Conservation (phyloP, 2,113 vertebrate species). For the Tenrec ecaudatus region DNA sequence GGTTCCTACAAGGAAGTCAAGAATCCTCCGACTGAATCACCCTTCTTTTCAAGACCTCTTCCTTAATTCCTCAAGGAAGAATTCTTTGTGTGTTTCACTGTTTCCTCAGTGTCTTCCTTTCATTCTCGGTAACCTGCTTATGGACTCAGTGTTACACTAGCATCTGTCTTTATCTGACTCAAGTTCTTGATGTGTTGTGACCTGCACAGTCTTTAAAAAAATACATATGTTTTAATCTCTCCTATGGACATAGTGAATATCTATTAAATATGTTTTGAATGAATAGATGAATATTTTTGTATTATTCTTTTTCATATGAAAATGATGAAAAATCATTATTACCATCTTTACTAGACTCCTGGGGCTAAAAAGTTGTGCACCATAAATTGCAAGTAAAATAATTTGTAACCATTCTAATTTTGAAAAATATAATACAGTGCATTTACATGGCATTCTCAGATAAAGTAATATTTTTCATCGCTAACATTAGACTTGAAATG, state of each 20-base stretch:
- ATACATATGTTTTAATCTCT: not conserved
- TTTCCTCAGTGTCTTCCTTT: not conserved
- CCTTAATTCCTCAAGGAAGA: not conserved
- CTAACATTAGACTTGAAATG: not conserved
- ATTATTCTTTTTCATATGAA: slow-evolving; percentile 7
- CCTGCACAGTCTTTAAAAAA: too few species aligned
- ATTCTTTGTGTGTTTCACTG: not conserved
- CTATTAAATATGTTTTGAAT: slow-evolving; percentile 37
- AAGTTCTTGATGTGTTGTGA: not conserved
- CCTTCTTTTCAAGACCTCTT: not conserved
- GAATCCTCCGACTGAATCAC: not conserved
- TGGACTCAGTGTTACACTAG: not conserved
- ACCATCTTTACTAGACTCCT: not conserved
- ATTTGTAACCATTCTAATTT: slow-evolving; percentile 19
- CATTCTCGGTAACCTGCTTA: not conserved
- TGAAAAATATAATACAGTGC: not conserved
- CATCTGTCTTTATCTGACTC: not conserved
- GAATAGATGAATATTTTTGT: slow-evolving; percentile 19
- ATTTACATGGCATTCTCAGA: not conserved
- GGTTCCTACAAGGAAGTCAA: not conserved
- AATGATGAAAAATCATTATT: slow-evolving; percentile 3
- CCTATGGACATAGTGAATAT: not conserved
- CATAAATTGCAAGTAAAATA: not conserved
- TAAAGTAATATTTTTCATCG: not conserved
- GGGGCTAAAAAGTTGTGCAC: not conserved